phyloP scores from a whole-genome alignment of 2,888 invertebrate species.

The Xanthorhoe spadicearia region DNA sequence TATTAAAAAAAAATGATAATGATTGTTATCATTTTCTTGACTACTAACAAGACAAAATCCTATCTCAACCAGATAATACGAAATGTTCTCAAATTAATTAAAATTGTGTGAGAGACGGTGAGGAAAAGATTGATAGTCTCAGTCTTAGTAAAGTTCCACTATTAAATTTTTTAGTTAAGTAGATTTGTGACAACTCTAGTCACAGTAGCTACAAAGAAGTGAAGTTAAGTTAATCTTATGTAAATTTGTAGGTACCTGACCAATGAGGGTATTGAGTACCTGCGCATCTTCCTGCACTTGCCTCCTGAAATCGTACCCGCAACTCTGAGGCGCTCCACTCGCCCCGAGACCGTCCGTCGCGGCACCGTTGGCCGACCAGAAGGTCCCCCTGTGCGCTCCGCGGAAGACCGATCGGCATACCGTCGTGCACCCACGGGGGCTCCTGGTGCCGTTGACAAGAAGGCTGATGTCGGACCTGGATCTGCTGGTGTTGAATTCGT shows the following conservation, averaged over 20 bases:
- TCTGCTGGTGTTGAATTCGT: conserved; percentile 96
- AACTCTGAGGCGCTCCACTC: conserved; percentile 95
- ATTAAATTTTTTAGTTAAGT: no score
- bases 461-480: conserved; percentile 98
- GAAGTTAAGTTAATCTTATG: background rate
- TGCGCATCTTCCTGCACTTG: conserved; percentile 97
- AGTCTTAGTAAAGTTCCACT: no score
- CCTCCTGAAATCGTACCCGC: conserved; percentile 99
- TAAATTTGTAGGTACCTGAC: conserved; percentile 91
- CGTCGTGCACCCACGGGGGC: conserved; percentile 90
- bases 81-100: no score
- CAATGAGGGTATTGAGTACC: conserved; percentile 98
- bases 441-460: conserved; percentile 91
- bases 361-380: conserved; percentile 88
- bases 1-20: no score
- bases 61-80: no score
- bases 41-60: no score
- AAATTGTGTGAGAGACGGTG: no score
- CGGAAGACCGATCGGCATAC: conserved; percentile 93
- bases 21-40: no score
- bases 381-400: conserved; percentile 87
- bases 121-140: no score
- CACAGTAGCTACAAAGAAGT: no score
- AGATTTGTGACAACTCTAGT: no score
- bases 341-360: conserved; percentile 93